Percentiles rank a stretch among this genome's conserved stretches.
phyloP scores from a whole-genome alignment of 2,797 vertebrate species.

The Sebastes hubbsi region DNA sequence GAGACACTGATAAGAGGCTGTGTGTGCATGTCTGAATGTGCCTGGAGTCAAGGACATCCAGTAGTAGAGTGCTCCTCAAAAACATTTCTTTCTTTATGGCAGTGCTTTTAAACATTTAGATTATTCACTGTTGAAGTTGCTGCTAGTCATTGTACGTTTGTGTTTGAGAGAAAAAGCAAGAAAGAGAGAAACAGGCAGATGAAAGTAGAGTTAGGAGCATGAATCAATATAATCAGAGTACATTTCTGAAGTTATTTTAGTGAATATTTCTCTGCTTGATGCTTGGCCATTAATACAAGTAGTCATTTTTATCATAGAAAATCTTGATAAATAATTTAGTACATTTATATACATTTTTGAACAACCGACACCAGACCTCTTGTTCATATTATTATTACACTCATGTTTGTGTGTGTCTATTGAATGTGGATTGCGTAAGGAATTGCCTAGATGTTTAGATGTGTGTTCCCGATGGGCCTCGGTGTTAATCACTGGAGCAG shows the following conservation, averaged over 20 bases:
- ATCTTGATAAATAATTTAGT: not conserved
- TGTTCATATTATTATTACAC: not conserved
- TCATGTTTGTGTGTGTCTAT: not conserved
- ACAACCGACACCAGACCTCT: not conserved
- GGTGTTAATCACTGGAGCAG: slow-evolving; percentile 76
- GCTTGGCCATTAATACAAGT: too few species aligned
- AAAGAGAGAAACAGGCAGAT: too few species aligned
- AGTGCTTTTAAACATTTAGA: not conserved
- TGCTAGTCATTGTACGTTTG: too few species aligned
- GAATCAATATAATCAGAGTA: too few species aligned
- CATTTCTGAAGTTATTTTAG: too few species aligned
- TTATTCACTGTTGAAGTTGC: not conserved
- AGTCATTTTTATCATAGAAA: not conserved
- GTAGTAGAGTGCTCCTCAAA: not conserved
- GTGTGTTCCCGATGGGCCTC: slow-evolving; percentile 37
- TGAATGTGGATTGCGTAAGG: slow-evolving; percentile 28
- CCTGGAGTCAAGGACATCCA: slow-evolving; percentile 33
- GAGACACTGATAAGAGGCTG: slow-evolving; percentile 39
- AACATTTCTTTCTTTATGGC: not conserved
- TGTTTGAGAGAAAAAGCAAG: too few species aligned
- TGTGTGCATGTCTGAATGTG: slow-evolving; percentile 21
- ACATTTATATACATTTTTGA: not conserved
- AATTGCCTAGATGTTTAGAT: slow-evolving; percentile 40
- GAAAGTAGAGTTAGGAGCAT: too few species aligned
- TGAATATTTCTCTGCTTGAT: too few species aligned